A percentile compares a stretch with the other conserved stretches of the same genome.
These are phyloP conservation scores for Tuta absoluta DNA, from an alignment of 2,888 invertebrate genomes.

Conservation along the genomic window DNA sequence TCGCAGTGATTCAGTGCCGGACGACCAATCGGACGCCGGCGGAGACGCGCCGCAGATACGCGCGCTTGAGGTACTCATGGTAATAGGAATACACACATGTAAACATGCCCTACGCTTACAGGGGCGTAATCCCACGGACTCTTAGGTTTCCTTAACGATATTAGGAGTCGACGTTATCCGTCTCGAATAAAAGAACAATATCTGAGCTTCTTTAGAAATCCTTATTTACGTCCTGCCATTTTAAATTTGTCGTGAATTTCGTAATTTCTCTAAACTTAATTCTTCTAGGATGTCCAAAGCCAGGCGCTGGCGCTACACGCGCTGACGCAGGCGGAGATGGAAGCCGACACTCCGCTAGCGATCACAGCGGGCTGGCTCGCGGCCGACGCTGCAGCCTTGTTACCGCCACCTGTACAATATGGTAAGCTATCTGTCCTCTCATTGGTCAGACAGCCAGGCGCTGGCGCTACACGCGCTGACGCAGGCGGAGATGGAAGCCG, in stretches of 20 bases:
- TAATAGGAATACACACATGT: not conserved
- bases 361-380: conserved; percentile 48
- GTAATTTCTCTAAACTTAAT: too few relatives aligned
- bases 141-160: too few relatives aligned
- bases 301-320: conserved; percentile 57
- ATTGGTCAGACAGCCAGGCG: conserved; percentile 52
- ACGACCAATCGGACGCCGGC: conserved; percentile 67
- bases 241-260: too few relatives aligned
- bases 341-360: conserved; percentile 25
- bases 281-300: conserved; percentile 47
- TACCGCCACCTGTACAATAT: conserved; percentile 36
- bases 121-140: too few relatives aligned
- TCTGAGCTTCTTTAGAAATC: too few relatives aligned
- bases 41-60: conserved; percentile 62
- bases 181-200: too few relatives aligned
- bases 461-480: conserved; percentile 52
- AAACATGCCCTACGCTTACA: too few relatives aligned
- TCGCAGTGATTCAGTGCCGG: conserved; percentile 50
- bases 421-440: conserved; percentile 27
- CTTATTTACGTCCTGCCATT: too few relatives aligned
- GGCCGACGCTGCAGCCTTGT: conserved; percentile 30
- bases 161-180: too few relatives aligned
- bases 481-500: conserved; percentile 41
- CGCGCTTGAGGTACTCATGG: conserved; percentile 59
- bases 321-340: conserved; percentile 42